Evolutionary conservation across 2,888 invertebrate genomes (phyloP).

Genomic region (Drosophila nigricruria): DNA sequence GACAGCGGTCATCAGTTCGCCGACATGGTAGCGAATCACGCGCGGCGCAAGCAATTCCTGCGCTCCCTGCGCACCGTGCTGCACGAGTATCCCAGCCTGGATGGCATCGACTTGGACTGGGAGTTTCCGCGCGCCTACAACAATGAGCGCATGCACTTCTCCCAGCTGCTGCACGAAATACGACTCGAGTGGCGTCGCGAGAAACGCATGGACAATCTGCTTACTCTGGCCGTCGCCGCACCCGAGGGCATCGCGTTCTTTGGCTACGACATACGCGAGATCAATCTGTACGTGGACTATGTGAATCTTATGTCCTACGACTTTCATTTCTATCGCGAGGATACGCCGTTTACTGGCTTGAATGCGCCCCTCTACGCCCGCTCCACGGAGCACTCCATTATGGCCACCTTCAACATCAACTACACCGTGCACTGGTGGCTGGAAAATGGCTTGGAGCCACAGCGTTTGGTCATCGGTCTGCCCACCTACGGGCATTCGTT

Average conservation of each 20-base stretch:
- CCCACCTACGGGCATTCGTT: conserved; percentile 95
- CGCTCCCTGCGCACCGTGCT: conserved; percentile 86
- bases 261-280: conserved; percentile 91
- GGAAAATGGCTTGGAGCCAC: conserved; percentile 90
- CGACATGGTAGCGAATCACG: conserved; percentile 90
- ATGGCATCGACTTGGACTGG: conserved; percentile 90
- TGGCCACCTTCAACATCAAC: conserved; percentile 92
- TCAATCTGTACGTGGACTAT: conserved; percentile 93
- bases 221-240: conserved; percentile 93
- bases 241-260: conserved; percentile 90
- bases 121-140: conserved; percentile 91
- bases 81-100: conserved; percentile 79
- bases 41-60: conserved; percentile 89
- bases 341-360: conserved; percentile 93
- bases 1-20: conserved; percentile 89
- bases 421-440: conserved; percentile 93
- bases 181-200: conserved; percentile 88
- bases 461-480: conserved; percentile 93
- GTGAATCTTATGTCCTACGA: conserved; percentile 97
- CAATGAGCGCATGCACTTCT: conserved; percentile 90
- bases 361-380: conserved; percentile 92
- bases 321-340: conserved; percentile 91
- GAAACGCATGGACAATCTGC: conserved; percentile 86
- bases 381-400: conserved; percentile 87
- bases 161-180: conserved; percentile 90